Evolutionary conservation across 2,888 invertebrate genomes (phyloP).

Genomic region (Morpho achilles): DNA sequence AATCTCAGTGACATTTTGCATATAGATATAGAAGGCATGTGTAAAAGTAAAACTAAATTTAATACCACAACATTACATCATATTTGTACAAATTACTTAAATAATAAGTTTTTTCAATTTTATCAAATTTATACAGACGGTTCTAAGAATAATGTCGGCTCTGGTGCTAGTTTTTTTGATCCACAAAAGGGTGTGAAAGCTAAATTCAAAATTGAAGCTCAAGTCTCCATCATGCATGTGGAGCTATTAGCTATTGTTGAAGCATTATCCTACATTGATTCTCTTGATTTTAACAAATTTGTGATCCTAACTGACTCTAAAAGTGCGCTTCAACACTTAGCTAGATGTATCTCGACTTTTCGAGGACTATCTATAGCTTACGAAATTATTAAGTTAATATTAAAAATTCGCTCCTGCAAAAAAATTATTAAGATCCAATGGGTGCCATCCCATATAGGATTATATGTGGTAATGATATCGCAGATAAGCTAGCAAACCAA

Average conservation of each 20-base stretch:
- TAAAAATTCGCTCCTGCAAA: background rate
- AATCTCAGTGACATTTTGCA: background rate
- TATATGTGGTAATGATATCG: conserved; percentile 13
- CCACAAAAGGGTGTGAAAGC: too few relatives aligned
- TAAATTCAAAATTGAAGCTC: too few relatives aligned
- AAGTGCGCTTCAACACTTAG: conserved; percentile 21
- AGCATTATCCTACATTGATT: too few relatives aligned
- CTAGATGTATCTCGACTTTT: conserved; percentile 17
- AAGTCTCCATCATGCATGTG: too few relatives aligned
- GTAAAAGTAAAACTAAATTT: background rate
- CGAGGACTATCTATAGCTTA: conserved; percentile 22
- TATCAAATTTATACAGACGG: too few relatives aligned
- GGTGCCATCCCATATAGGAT: conserved; percentile 16
- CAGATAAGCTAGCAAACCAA: conserved; percentile 4
- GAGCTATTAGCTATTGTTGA: too few relatives aligned
- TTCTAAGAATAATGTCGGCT: too few relatives aligned
- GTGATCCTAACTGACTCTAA: too few relatives aligned
- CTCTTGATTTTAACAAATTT: too few relatives aligned
- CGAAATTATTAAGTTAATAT: conserved; percentile 10
- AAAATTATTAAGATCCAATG: conserved; percentile 12
- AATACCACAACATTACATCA: background rate
- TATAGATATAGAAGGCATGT: background rate
- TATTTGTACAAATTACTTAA: conserved; percentile 1
- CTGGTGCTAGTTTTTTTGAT: too few relatives aligned
- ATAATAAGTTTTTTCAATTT: background rate